Evolutionary conservation across 2,797 vertebrate species (phyloP).

Genomic region (Scyliorhinus canicula): DNA sequence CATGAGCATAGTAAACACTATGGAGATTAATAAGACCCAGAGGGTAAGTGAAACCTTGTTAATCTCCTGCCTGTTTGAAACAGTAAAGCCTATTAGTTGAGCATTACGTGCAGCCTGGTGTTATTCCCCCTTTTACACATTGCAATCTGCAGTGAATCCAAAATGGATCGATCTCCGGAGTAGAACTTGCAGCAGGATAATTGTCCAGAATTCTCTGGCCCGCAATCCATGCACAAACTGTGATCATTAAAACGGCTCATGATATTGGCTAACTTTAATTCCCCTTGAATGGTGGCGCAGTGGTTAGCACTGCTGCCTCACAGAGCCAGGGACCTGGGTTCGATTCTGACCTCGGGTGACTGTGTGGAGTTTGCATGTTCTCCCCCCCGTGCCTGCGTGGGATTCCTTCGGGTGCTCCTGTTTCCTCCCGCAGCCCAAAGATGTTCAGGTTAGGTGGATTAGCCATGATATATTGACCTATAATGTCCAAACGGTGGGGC

Average conservation of each 20-base stretch:
- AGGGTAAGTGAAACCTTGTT: constrained; percentile 3
- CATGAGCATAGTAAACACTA: not conserved
- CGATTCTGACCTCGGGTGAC: too few species aligned
- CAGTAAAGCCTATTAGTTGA: not conserved
- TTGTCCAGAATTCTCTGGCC: not conserved
- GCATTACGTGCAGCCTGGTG: not conserved
- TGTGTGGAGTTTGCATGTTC: too few species aligned
- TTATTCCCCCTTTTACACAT: not conserved
- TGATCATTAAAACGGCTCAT: not conserved
- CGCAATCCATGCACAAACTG: not conserved
- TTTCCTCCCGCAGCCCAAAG: too few species aligned
- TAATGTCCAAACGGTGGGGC: too few species aligned
- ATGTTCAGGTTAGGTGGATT: too few species aligned
- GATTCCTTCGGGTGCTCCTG: too few species aligned
- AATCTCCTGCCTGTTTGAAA: not conserved
- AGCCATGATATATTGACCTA: too few species aligned
- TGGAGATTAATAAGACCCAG: constrained; percentile 15
- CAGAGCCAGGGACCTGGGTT: too few species aligned
- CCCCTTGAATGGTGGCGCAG: too few species aligned
- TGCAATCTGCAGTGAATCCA: not conserved
- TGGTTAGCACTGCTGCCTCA: too few species aligned
- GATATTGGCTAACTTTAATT: not conserved
- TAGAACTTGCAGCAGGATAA: not conserved
- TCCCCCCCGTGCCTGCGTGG: too few species aligned
- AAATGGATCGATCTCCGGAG: not conserved